These are phyloP conservation scores for Tridacna crocea DNA, from an alignment of 2,888 invertebrate genomes.

Conservation along the genomic window DNA sequence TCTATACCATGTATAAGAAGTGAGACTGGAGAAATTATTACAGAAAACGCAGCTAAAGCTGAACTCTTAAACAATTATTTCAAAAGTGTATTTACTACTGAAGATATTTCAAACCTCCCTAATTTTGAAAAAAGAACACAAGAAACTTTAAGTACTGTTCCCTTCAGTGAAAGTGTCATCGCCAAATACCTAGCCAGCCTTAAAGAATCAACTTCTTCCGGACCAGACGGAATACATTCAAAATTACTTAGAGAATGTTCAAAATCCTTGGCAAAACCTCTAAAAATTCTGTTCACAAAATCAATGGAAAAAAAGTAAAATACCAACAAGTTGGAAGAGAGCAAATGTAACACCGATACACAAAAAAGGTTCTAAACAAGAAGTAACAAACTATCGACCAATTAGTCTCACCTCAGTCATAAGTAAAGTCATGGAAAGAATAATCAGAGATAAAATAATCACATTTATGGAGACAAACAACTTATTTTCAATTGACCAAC, in stretches of 20 bases:
- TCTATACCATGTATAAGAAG: not conserved
- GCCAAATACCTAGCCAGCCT: not conserved
- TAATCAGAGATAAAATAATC: not conserved
- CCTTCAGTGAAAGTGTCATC: not conserved
- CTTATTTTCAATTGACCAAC: not conserved
- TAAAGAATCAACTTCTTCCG: not conserved
- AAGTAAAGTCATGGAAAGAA: not conserved
- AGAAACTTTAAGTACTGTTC: not conserved
- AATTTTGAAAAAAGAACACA: conserved; percentile 6
- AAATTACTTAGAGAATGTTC: not conserved
- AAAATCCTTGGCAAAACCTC: not conserved
- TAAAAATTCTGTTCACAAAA: not conserved
- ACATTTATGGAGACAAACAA: not conserved
- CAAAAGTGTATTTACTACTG: conserved; percentile 7
- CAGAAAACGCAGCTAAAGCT: conserved; percentile 5
- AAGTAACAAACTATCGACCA: conserved; percentile 6
- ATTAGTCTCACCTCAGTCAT: not conserved
- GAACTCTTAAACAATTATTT: conserved; percentile 2
- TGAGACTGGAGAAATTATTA: conserved; percentile 1
- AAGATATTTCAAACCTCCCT: conserved; percentile 5
- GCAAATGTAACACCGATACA: not conserved
- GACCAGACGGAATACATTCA: not conserved
- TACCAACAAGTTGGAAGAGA: not conserved
- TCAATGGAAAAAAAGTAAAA: not conserved
- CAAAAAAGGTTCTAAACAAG: conserved; percentile 5